phyloP scores from a whole-genome alignment of 2,888 invertebrate genomes.

The Tipula helvola region DNA sequence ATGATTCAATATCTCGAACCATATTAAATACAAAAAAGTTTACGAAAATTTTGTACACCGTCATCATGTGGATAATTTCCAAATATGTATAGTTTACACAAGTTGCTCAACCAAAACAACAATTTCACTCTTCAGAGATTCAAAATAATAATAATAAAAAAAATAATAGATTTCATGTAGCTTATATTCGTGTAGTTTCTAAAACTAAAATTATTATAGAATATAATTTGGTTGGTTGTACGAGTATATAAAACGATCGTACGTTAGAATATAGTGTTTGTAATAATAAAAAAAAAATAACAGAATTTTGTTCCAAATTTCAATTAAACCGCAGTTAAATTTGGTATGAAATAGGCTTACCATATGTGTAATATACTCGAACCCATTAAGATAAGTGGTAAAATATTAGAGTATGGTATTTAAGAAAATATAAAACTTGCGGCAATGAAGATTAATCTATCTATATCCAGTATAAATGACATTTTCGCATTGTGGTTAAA shows the following conservation, averaged over 20 bases:
- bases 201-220: background rate
- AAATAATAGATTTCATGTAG: background rate
- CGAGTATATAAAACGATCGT: background rate
- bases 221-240: background rate
- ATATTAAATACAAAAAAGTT: background rate
- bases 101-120: background rate
- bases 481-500: background rate
- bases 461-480: background rate
- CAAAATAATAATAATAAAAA: background rate
- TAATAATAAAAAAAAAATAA: background rate
- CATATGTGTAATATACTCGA: background rate
- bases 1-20: background rate
- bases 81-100: background rate
- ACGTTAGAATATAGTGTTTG: background rate
- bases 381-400: background rate
- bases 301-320: background rate
- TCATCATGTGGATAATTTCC: background rate
- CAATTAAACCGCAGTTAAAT: background rate
- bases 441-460: background rate
- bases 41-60: background rate
- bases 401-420: background rate
- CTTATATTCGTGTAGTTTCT: background rate
- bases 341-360: background rate
- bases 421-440: background rate
- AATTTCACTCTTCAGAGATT: conserved; percentile 7